Conservation (phyloP, 1,140 invertebrate genomes). For the Bombus waltoni region DNA sequence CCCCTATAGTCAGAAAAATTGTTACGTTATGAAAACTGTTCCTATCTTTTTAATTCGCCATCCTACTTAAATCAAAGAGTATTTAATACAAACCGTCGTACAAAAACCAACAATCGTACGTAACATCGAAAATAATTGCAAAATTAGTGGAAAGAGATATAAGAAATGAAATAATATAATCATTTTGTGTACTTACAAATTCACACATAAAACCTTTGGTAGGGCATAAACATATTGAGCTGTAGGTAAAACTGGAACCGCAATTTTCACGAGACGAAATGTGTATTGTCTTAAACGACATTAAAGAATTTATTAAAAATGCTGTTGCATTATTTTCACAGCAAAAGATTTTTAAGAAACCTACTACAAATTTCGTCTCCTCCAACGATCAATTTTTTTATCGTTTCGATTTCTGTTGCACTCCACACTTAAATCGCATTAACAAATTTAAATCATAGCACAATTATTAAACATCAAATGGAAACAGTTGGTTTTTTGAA, state of each 20-base stretch:
- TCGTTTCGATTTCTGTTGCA: too few species aligned
- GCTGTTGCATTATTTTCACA: neutral
- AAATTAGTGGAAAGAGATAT: neutral
- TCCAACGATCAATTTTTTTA: too few species aligned
- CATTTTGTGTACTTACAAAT: neutral
- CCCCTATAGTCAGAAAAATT: too few species aligned
- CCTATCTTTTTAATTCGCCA: neutral
- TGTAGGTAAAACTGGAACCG: too few species aligned
- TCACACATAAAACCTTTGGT: accelerated
- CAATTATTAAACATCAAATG: neutral
- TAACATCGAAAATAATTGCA: neutral
- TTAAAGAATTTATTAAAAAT: neutral
- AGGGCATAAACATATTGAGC: too few species aligned
- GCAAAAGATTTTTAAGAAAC: neutral
- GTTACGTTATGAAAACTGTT: too few species aligned
- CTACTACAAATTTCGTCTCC: neutral
- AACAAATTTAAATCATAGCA: neutral
- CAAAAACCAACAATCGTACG: too few species aligned
- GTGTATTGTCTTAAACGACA: neutral
- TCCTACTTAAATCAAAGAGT: too few species aligned
- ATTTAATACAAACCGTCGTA: too few species aligned
- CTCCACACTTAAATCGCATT: neutral
- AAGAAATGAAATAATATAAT: neutral
- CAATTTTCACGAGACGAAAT: neutral
- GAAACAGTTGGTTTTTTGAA: too few species aligned